Evolutionary conservation across 2,113 vertebrate genomes (phyloP).

Genomic region (Tretioscincus oriximinensis): DNA sequence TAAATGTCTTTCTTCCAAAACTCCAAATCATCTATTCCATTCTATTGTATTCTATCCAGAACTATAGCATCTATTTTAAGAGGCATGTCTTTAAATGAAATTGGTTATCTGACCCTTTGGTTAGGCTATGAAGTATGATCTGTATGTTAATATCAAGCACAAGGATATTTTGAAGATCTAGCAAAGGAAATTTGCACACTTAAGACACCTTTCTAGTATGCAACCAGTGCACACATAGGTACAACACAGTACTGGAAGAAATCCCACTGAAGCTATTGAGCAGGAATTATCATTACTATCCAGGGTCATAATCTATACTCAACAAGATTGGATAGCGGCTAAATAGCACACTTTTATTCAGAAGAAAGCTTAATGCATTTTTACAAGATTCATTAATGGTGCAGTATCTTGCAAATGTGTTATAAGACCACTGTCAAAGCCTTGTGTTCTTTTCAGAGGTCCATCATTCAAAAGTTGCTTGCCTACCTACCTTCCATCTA

Average conservation of each 20-base stretch:
- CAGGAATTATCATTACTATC: neutral
- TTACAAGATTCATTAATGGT: no score
- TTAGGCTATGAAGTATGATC: neutral
- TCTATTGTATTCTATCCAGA: neutral
- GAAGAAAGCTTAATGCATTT: neutral
- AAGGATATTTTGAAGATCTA: neutral
- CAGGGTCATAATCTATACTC: neutral
- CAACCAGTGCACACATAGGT: neutral
- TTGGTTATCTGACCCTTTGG: neutral
- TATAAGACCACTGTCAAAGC: neutral
- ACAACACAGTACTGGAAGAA: neutral
- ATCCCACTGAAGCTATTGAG: neutral
- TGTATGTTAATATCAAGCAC: neutral
- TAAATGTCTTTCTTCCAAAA: no score
- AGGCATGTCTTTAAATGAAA: neutral
- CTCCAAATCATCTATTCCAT: no score
- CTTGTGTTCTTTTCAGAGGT: conserved; percentile 1
- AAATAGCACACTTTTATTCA: neutral
- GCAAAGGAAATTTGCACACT: neutral
- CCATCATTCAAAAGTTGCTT: conserved; percentile 29
- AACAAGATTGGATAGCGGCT: neutral
- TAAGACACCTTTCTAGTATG: neutral
- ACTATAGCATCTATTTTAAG: neutral
- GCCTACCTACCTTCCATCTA: conserved; percentile 10
- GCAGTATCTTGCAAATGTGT: neutral